Evolutionary conservation across 2,888 invertebrate species (phyloP).

Genomic region (Dexiosoma caninum): DNA sequence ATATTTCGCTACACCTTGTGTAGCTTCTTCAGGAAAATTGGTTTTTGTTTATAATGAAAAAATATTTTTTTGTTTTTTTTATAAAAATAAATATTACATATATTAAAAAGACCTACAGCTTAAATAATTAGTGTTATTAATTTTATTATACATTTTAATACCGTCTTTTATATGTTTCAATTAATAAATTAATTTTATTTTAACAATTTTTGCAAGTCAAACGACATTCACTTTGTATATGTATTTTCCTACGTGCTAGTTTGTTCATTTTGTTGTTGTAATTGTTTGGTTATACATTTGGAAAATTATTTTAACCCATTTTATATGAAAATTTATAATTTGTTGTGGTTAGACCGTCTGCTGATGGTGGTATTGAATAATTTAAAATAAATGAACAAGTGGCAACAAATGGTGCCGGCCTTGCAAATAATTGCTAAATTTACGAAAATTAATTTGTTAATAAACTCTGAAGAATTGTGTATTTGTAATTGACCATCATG

Average conservation of each 20-base stretch:
- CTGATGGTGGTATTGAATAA: neutral
- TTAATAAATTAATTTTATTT: neutral
- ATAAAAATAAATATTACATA: no score
- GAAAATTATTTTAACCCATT: constrained; percentile 28
- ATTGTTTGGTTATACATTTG: constrained; percentile 3
- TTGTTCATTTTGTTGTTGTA: neutral
- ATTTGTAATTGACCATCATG: neutral
- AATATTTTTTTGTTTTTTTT: no score
- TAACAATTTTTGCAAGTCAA: neutral
- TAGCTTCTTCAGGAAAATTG: no score
- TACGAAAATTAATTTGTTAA: constrained; percentile 17
- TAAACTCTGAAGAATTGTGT: neutral
- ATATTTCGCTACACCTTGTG: no score
- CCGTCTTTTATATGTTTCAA: neutral
- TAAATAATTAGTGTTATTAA: no score
- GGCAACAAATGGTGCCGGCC: neutral
- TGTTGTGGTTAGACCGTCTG: constrained; percentile 46
- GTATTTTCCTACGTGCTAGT: neutral
- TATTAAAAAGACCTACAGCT: no score
- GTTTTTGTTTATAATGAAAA: no score
- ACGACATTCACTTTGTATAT: neutral
- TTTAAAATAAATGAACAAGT: neutral
- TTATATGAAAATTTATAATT: constrained; percentile 50
- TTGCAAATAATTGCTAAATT: constrained; percentile 19
- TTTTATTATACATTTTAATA: neutral